Base-by-base conservation (phyloP, 2,888 invertebrate genomes). In the Cynaeus angustus region DNA sequence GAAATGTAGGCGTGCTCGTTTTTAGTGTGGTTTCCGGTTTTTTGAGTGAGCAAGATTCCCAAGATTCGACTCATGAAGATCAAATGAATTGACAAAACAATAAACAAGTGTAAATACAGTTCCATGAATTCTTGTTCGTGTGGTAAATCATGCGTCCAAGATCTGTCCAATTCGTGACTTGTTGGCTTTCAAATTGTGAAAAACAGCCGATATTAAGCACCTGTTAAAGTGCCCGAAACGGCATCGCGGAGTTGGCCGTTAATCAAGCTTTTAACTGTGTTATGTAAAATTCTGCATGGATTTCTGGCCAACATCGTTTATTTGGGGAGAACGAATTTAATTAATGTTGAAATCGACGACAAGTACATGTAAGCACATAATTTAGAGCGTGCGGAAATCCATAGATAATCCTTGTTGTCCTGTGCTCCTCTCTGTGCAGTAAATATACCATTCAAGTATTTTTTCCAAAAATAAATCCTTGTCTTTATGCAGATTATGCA, bases 401-500 rank as follows among this genome's bases (percentile, higher is more conserved):
- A 53, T 43, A 43, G 41, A 53, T 41, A 64, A 41, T 43, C 41
- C 53, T 30, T 6, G 41, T 21, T 41, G 53, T 7, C 41, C 43
- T 58, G 58, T 43, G 43, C 59, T 45, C 28, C 33, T 48, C 50
- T 41, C 41, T 52, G 43, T 13, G 64, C 64, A 53, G 62, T 59
- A 62, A 62, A 62, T 62, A 62, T 62, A 62, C 16, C 16, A 53
- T 52, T 64, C 64, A 41, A 43, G 53, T 14, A 26, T 46, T 56
- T 66, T 66, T 66, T 66, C 38, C 46, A 48, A 56, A 56, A 66
- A 30, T 64, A 64, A 64, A 64, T 66, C 66, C 66, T 21, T 33
- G 48, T 61, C 68, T 46, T 66, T 58, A 59, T 66, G 66, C 59
- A 64, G 64, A 68, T 68, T 68, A 68, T 68, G 71, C 72, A 73